These are phyloP conservation scores for Sesia apiformis DNA, from an alignment of 2,888 invertebrate genomes.

Conservation along the genomic window DNA sequence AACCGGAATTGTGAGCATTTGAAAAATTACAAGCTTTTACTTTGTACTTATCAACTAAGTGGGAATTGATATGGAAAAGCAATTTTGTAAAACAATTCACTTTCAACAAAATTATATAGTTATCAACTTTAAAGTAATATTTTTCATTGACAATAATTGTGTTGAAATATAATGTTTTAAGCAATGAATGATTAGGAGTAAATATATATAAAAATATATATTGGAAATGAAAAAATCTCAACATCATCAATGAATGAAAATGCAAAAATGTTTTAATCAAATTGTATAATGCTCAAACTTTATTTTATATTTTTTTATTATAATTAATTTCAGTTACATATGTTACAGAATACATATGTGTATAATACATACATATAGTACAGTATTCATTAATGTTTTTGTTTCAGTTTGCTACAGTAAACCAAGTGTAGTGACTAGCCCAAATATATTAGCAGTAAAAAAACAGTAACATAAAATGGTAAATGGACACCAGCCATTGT, in stretches of 20 bases:
- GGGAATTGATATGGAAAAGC: no score
- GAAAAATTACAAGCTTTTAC: no score
- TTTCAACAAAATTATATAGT: not conserved
- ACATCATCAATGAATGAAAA: slow-evolving; percentile 1
- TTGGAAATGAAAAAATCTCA: not conserved
- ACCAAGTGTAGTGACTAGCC: not conserved
- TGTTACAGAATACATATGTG: no score
- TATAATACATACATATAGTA: not conserved
- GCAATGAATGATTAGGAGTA: no score
- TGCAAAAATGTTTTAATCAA: not conserved
- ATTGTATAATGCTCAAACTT: not conserved
- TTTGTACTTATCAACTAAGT: no score
- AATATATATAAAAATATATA: not conserved
- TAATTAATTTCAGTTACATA: no score
- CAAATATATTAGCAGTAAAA: not conserved
- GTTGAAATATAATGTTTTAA: no score
- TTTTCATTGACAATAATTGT: not conserved
- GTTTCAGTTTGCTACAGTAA: not conserved
- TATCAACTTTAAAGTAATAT: not conserved
- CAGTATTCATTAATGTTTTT: not conserved
- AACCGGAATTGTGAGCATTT: no score
- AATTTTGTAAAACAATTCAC: no score
- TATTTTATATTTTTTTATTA: not conserved
- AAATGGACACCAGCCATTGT: no score
- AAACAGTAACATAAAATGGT: no score